A percentile compares a stretch with the other conserved stretches of the same genome.
Evolutionary conservation across 2,888 invertebrate genomes (phyloP).

Genomic region (Andrena marginata): DNA sequence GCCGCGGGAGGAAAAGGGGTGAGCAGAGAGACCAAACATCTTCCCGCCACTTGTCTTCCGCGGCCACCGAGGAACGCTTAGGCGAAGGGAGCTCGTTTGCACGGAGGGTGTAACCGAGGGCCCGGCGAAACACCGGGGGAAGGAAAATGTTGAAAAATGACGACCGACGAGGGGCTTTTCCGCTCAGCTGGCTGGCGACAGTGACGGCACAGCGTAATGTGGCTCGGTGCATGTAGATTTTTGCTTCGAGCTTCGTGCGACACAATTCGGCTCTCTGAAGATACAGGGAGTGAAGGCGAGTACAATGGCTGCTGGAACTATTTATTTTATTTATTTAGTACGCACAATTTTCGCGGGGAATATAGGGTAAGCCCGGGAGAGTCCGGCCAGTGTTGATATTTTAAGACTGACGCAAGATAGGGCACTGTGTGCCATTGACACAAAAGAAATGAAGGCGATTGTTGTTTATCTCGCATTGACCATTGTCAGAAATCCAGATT

Average conservation of each 20-base stretch:
- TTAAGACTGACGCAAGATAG: too few species aligned
- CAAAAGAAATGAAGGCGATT: too few species aligned
- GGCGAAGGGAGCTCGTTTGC: slow-evolving; percentile 55
- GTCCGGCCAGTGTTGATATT: too few species aligned
- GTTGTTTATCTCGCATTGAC: too few species aligned
- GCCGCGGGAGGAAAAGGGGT: slow-evolving; percentile 40
- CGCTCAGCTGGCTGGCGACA: background rate
- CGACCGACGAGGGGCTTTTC: slow-evolving; percentile 4
- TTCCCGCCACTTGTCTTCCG: slow-evolving; percentile 60
- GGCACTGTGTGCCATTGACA: too few species aligned
- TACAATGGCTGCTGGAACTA: background rate
- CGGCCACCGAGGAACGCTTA: slow-evolving; percentile 58
- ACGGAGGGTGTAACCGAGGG: slow-evolving; percentile 42
- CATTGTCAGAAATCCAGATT: too few species aligned
- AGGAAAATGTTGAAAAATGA: slow-evolving; percentile 44
- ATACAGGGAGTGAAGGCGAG: background rate
- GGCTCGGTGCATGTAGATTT: too few species aligned
- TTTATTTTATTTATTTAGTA: too few species aligned
- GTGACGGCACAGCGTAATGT: background rate
- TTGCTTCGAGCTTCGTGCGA: background rate
- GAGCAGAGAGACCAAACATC: slow-evolving; percentile 58
- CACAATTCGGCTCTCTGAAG: too few species aligned
- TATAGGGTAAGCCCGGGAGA: too few species aligned
- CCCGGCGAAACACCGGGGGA: slow-evolving; percentile 28
- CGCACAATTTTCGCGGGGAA: too few species aligned